Conservation (phyloP, 2,888 invertebrate species). For the Luffia ferchaultella region DNA sequence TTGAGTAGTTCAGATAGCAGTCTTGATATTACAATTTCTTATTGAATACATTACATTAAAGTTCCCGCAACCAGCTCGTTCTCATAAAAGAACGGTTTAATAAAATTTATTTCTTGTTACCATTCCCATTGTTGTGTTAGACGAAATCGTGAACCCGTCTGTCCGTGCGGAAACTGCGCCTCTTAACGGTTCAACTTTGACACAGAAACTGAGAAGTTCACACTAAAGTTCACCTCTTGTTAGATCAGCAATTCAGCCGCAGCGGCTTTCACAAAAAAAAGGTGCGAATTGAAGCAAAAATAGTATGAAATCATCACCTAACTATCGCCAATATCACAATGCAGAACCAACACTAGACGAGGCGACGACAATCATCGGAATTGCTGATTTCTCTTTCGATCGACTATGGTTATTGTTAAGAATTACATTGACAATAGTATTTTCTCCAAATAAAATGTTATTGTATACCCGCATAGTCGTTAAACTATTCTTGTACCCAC, state of each 20-base stretch:
- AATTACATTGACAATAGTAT: background rate
- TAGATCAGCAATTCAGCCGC: background rate
- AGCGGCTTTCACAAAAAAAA: background rate
- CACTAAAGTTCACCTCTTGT: background rate
- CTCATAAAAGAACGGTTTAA: conserved; percentile 23
- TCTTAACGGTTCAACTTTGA: conserved; percentile 57
- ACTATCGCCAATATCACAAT: background rate
- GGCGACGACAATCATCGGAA: background rate
- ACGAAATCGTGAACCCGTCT: conserved; percentile 33
- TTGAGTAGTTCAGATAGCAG: too few species aligned
- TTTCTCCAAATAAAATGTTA: background rate
- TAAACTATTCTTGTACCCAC: background rate
- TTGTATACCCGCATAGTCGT: background rate
- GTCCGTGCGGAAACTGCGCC: conserved; percentile 27
- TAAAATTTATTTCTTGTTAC: conserved; percentile 17
- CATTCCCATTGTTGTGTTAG: conserved; percentile 33
- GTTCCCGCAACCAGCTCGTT: background rate
- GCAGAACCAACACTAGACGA: background rate
- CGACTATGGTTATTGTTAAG: background rate
- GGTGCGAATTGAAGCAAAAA: background rate
- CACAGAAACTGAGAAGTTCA: conserved; percentile 29
- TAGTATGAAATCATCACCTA: background rate
- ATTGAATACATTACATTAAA: background rate
- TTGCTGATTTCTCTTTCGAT: background rate
- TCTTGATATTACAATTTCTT: background rate